A percentile compares a stretch with the other conserved stretches of the same genome.
phyloP scores from a whole-genome alignment of 2,113 vertebrate genomes.

The Bufo bufo region DNA sequence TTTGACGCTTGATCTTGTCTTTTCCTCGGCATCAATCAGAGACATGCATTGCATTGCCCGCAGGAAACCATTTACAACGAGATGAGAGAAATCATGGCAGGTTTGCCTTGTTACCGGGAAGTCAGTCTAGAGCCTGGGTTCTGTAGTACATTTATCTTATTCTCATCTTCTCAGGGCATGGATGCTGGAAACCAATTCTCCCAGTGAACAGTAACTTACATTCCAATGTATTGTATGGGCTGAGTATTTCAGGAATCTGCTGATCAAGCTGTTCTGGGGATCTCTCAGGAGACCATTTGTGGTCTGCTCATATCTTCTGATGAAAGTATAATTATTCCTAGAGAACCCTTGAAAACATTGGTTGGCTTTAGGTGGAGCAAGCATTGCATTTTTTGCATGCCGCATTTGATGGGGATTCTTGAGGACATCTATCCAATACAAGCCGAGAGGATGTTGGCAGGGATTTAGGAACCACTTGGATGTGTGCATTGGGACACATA shows the following conservation, averaged over 20 bases:
- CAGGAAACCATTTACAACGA: conserved; percentile 45
- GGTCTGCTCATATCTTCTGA: not conserved
- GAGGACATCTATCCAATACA: not conserved
- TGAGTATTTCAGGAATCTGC: not conserved
- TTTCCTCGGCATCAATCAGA: conserved; percentile 41
- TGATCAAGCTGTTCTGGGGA: not conserved
- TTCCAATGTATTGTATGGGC: not conserved
- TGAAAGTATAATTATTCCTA: not conserved
- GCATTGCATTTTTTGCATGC: not conserved
- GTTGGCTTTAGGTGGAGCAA: not conserved
- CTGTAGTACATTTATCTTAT: conserved; percentile 26
- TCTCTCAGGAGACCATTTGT: not conserved
- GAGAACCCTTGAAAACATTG: not conserved
- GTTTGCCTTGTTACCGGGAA: conserved; percentile 37
- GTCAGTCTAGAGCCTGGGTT: not conserved
- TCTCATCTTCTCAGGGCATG: not conserved
- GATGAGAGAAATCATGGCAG: conserved; percentile 38
- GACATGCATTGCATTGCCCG: conserved; percentile 32
- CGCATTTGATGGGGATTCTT: not conserved
- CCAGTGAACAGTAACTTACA: not conserved
- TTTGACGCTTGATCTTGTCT: conserved; percentile 43
- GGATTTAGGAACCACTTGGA: not conserved
- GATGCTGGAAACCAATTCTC: not conserved
- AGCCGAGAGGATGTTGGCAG: not conserved
- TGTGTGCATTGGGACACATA: not conserved